Base-by-base conservation (phyloP, 2,888 invertebrate genomes). In the Nymphalis c-album region DNA sequence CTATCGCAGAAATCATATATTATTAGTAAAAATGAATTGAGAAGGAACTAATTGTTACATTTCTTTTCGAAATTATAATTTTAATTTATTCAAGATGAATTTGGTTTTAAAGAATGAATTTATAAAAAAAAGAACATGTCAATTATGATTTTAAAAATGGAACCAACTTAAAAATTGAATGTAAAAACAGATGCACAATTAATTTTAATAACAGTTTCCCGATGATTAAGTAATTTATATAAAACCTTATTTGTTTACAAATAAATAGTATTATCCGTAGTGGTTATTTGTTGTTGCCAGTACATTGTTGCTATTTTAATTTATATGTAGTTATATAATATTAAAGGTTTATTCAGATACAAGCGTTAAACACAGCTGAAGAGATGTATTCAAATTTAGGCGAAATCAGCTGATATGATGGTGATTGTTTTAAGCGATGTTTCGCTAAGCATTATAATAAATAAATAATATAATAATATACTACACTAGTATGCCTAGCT, bases 241-340 rank as follows among this genome's bases (percentile, higher is more conserved):
- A 26, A 26, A 55, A 55, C 7, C 4, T 55, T 55, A 55, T 31
- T 55, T 55, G 53, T 55, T 55, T 31, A 31, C 26, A 55, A 55
- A 17, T 53, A 53, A 26, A 55, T 31, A n/a, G 53, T 55, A 26
- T 31, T 55, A 55, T 31, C 26, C n/a, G 53, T 55, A 16, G 16
- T 22, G 13, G 10, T 51, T 51, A 13, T 26, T 31, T n/a, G 17
- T 55, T 31, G 53, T 55, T 55, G 53, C 53, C 22, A 55, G 53
- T 55, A 17, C 10, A 50, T 50, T 50, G 18, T 18, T 50, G 20
- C 50, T 31, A 55, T 55, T 31, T 40, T 40, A 40, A n/a, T 55
- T 10, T 51, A 22, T 16, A 17, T 17, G 53, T 55, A 55, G 53
- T 17, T 26, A 31, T 16, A 31, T 50, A 20, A 13, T 7, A 16